Evolutionary conservation across 2,797 vertebrate species (phyloP), one percentile per base, ranked within the genome.

Genomic region (Taenioides sp.): DNA sequence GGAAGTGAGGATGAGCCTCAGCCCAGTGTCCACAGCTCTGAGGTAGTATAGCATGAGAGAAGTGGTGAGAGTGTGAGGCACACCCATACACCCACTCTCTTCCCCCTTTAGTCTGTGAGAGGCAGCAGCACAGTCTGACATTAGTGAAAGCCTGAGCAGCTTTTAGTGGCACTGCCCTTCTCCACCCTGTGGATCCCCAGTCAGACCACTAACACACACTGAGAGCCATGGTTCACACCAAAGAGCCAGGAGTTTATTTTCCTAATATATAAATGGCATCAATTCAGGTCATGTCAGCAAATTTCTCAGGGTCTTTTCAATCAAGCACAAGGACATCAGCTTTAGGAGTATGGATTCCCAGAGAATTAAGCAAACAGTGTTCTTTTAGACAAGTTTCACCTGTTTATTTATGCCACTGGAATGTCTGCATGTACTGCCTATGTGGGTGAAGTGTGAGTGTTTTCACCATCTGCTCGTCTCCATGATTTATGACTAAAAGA

Each of bases 31-130:
- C 54, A 25, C 5, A 4, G 69, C 37, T 7, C 65, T 74, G 77
- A 74, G 87, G 85, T 80, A 82, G 78, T 78, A 81, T 83, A 85
- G 81, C 75, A 66, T 12, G 75, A 73, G 84, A 88, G 88, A 91
- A 89, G 87, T 89, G 88, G 89, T 87, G 54, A 65, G 75, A 64
- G 74, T 77, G 81, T 76, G 67, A 84, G 67, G 79, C 87, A 80
- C 87, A 81, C 90, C 90, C 90, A 84, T 88, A 72, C 84, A 83
- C 85, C 84, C 88, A 84, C 89, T 76, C 75, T 61, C 73, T 65
- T 77, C 69, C 78, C 71, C 76, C 69, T 66, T 47, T 72, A 79
- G 73, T 62, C 37, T 77, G 57, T 43, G 59, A 71, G 74, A 20
- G 77, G 76, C 71, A 68, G 67, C 40, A 66, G 64, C 61, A 67